Base-by-base conservation (phyloP, 2,888 invertebrate genomes). In the Drosophila macrothrix region DNA sequence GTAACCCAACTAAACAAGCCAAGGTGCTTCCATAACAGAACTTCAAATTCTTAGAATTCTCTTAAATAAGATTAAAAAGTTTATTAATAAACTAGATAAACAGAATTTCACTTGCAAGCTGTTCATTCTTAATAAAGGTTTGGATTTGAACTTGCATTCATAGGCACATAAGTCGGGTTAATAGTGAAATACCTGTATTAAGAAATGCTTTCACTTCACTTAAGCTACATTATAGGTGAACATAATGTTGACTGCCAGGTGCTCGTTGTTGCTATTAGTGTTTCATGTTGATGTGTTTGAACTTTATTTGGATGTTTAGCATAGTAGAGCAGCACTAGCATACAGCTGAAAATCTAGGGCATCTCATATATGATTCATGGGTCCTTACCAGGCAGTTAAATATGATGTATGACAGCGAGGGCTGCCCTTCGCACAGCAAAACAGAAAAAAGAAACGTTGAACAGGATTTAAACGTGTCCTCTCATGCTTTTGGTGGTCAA, bases 391-490 rank as follows among this genome's bases (percentile, higher is more conserved):
- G 6, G n/a, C 28, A 66, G 49, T 64, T 65, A 54, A 59, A 58
- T 52, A 59, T 74, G 78, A 74, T 69, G 70, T 65, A 78, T 70
- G 67, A 61, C 52, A 37, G 25, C 31, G 31, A 12, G 29, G 35
- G 5, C 22, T 43, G 52, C 19, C 9, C 33, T 33, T 28, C 25
- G 53, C 46, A 29, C 25, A 14, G 43, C n/a, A 29, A 9, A 43
- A 31, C 14, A 9, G 43, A 35, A 67, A 66, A 62, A 65, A 46
- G 52, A 56, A 67, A 39, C 53, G 76, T 72, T 80, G 64, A 64
- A 72, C 84, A 82, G 71, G 76, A 73, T 80, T 84, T 75, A 84
- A 75, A 70, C 71, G 73, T 84, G 80, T 78, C 78, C 76, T 78
- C 82, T 78, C 70, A 69, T 78, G 73, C 67, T 67, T 74, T 74